A percentile compares a stretch with the other conserved stretches of the same genome.
These are phyloP conservation scores for Dryobates pubescens DNA, from an alignment of 2,797 vertebrate genomes.

Conservation along the genomic window DNA sequence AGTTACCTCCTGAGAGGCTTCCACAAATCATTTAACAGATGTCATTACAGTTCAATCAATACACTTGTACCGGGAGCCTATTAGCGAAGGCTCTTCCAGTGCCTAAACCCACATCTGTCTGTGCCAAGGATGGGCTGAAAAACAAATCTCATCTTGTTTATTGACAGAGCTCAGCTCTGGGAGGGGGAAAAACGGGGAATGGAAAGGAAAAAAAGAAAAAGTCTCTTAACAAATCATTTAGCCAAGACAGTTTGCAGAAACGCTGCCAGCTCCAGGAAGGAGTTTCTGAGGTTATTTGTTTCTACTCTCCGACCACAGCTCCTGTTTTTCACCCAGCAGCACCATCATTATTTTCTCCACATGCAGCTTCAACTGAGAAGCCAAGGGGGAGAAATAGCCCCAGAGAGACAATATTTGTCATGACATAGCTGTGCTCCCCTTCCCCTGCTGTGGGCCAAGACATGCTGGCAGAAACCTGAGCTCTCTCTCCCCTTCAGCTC, in stretches of 20 bases:
- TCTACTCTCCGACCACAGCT: background rate
- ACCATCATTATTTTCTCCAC: background rate
- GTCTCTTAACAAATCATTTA: background rate
- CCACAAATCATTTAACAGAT: background rate
- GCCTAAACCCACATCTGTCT: background rate
- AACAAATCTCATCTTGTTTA: background rate
- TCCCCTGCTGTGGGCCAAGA: background rate
- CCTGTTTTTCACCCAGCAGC: background rate
- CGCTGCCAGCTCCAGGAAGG: background rate
- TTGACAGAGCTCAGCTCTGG: background rate
- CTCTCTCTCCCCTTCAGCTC: background rate
- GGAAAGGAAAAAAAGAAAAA: background rate
- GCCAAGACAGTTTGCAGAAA: background rate
- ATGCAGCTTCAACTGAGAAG: background rate
- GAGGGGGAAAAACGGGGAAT: background rate
- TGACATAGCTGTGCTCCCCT: background rate
- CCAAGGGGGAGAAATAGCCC: fast-evolving
- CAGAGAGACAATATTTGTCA: background rate
- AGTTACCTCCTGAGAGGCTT: background rate
- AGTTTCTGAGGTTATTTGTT: background rate
- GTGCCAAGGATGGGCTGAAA: background rate
- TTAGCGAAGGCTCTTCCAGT: background rate
- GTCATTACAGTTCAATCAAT: background rate
- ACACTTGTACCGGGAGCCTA: background rate
- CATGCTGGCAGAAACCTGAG: background rate